Conservation (phyloP, 2,113 vertebrate genomes). For the Lasiurus cinereus region DNA sequence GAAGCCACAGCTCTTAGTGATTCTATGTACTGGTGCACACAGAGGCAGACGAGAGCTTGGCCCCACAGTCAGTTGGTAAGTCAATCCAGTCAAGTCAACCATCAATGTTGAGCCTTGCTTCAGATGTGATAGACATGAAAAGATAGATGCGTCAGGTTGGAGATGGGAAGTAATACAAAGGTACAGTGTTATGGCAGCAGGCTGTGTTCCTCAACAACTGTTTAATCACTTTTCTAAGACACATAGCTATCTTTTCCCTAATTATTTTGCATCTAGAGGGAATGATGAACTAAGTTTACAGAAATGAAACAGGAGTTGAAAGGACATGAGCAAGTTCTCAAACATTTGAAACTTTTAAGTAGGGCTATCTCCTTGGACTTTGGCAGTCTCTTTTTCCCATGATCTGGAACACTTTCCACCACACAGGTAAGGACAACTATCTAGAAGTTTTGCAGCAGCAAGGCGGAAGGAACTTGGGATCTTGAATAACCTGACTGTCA, state of each 20-base stretch:
- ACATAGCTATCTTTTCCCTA: background rate
- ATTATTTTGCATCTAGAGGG: background rate
- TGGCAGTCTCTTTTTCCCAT: background rate
- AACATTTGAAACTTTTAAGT: background rate
- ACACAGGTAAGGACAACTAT: background rate
- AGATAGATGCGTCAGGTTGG: background rate
- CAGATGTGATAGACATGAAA: background rate
- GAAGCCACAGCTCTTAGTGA: background rate
- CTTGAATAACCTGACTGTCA: background rate
- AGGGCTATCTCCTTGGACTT: fast-evolving
- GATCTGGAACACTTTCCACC: background rate
- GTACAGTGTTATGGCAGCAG: background rate
- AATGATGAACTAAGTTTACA: background rate
- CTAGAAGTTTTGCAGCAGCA: fast-evolving
- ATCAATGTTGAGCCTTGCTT: background rate
- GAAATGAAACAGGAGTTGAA: fast-evolving
- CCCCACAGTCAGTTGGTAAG: background rate
- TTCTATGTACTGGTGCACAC: background rate
- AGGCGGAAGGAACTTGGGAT: background rate
- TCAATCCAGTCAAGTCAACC: background rate
- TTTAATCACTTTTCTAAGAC: background rate
- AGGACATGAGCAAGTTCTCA: background rate
- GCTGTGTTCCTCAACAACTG: background rate
- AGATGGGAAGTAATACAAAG: background rate
- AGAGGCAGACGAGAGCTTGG: background rate